Percentiles rank a stretch among this genome's conserved stretches.
These are phyloP conservation scores for Hanleya hanleyi DNA, from an alignment of 2,888 invertebrate species.

Conservation along the genomic window DNA sequence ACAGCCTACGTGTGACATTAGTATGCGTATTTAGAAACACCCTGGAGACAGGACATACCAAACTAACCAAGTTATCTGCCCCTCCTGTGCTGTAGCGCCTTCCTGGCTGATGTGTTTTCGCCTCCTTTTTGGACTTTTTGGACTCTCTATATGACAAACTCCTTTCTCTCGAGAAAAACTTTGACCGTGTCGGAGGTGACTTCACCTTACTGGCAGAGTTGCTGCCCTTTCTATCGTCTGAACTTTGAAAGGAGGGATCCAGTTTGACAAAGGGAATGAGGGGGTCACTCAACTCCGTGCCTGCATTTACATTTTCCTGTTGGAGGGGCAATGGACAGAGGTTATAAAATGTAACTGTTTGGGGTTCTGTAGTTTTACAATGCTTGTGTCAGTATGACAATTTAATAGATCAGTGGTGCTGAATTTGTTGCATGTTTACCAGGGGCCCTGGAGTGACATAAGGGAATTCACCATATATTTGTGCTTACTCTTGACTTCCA, in stretches of 20 bases:
- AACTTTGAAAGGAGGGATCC: background rate
- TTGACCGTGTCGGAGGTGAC: background rate
- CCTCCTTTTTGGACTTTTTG: conserved; percentile 74
- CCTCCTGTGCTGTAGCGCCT: conserved; percentile 68
- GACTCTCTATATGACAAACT: conserved; percentile 66
- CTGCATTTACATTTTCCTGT: background rate
- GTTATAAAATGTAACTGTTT: too few relatives aligned
- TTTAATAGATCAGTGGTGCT: too few relatives aligned
- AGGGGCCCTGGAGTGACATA: too few relatives aligned
- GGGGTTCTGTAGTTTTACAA: too few relatives aligned
- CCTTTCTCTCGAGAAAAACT: conserved; percentile 39
- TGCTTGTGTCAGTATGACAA: too few relatives aligned
- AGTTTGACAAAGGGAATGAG: background rate
- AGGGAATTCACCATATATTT: too few relatives aligned
- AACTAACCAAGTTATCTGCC: conserved; percentile 66
- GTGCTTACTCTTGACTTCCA: too few relatives aligned
- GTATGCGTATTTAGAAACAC: too few relatives aligned
- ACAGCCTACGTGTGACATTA: too few relatives aligned
- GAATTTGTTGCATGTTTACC: too few relatives aligned
- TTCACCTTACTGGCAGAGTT: background rate
- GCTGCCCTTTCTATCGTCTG: background rate
- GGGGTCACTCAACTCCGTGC: background rate
- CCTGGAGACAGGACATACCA: too few relatives aligned
- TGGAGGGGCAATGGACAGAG: too few relatives aligned
- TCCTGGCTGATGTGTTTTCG: conserved; percentile 47